These are phyloP conservation scores for Cheilosia soror DNA, from an alignment of 2,888 invertebrate species.

Conservation along the genomic window DNA sequence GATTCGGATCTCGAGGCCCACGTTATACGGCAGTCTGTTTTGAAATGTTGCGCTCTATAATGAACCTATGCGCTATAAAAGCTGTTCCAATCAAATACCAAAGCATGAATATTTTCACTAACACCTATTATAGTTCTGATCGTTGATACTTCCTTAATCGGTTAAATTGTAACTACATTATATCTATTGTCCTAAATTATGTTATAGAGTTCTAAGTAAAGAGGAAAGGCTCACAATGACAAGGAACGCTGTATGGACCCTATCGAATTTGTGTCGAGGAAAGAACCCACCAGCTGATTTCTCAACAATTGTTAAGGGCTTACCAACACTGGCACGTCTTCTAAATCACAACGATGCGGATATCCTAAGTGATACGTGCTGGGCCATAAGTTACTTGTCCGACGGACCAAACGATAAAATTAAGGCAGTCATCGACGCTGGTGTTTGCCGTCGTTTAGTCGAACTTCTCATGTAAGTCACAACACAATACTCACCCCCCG, in stretches of 20 bases:
- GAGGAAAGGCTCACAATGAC: conserved; percentile 93
- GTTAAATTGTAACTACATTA: neutral
- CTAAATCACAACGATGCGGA: conserved; percentile 95
- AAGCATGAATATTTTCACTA: no score
- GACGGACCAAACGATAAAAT: conserved; percentile 99
- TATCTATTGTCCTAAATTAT: neutral
- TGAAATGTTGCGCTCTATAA: no score
- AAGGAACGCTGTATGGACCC: conserved; percentile 98
- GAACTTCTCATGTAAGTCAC: conserved; percentile 86
- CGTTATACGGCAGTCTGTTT: no score
- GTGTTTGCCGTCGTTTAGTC: conserved; percentile 92
- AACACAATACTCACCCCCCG: neutral
- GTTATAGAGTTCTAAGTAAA: conserved; percentile 90
- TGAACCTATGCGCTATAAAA: no score
- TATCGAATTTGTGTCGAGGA: conserved; percentile 98
- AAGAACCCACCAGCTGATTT: conserved; percentile 98
- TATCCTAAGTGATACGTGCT: conserved; percentile 96
- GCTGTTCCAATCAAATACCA: no score
- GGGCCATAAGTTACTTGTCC: conserved; percentile 97
- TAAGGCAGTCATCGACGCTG: conserved; percentile 97
- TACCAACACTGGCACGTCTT: conserved; percentile 94
- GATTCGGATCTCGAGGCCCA: no score
- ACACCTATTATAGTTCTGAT: no score
- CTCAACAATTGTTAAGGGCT: conserved; percentile 86
- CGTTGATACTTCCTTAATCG: neutral